Base-by-base conservation (phyloP, 2,888 invertebrate species). In the Proisotoma minuta region DNA sequence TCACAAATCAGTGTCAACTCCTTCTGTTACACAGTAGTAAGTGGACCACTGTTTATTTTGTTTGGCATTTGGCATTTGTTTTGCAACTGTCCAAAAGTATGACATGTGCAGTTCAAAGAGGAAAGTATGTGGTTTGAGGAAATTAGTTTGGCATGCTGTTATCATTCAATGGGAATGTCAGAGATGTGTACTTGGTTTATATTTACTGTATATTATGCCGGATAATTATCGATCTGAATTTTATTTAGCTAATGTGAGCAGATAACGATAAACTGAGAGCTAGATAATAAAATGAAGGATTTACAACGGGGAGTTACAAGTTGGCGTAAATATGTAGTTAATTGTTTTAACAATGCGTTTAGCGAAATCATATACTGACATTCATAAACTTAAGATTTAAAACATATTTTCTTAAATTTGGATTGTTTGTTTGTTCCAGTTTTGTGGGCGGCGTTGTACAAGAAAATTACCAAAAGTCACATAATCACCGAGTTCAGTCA, bases 1-100 rank as follows among this genome's bases (percentile, higher is more conserved):
- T 49, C 74, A 74, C 29, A 74, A 74, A 53, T 73, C 72, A 8
- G 61, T 72, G 24, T 74, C 74, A 20, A 74, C 66, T 61, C 74
- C 74, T 8, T 72, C 74, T 26, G 72, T 74, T 28, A 67, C 64
- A 58, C 67, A 67, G 48, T 64, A 64, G 67, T 67, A 62, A 64
- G 67, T 67, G n/a, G n/a, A n/a, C n/a, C n/a, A n/a, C n/a, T n/a
- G n/a, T n/a, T n/a, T n/a, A n/a, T n/a, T n/a, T n/a, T n/a, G n/a
- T n/a, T n/a, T n/a, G n/a, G n/a, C n/a, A n/a, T n/a, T n/a, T n/a
- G n/a, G n/a, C n/a, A n/a, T n/a, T n/a, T n/a, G n/a, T n/a, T n/a
- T n/a, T n/a, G n/a, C n/a, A n/a, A n/a, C n/a, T n/a, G n/a, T n/a
- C n/a, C n/a, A n/a, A n/a, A n/a, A n/a, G n/a, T n/a, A n/a, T n/a